Evolutionary conservation across 2,888 invertebrate genomes (phyloP), one percentile per base, ranked within the genome.

Genomic region (Lycaena phlaeas): DNA sequence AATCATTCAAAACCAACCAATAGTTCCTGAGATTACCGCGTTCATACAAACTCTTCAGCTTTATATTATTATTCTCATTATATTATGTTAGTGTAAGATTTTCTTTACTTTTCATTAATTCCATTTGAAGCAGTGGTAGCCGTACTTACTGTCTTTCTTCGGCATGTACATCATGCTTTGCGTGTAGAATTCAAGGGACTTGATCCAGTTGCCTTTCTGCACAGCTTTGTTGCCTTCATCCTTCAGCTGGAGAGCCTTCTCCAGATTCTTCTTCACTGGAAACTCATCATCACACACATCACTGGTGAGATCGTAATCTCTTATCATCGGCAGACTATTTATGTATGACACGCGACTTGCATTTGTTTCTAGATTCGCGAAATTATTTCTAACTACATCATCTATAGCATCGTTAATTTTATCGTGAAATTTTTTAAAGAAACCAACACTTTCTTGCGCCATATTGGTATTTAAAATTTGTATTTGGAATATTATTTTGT

Each of bases 141-240:
- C 18, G 18, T 29, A 79, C 85, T 85, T 76, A 93, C 93, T 87
- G 72, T 88, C 86, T 53, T 88, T 87, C 43, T 86, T 85, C 7
- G 93, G 93, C 62, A 90, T 84, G 37, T 87, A 73, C 14, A 91
- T 67, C 59, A 92, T 89, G 49, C 90, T 90, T 53, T 87, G 86
- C 44, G 89, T 90, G 67, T 95, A 95, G 29, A 88, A 66, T 22
- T 88, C 76, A 61, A 93, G 74, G 1, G 95, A 92, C 52, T 86
- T 87, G 18, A 69, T 61, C 85, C 89, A 92, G 51, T 92, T 87
- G 39, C 90, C 90, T 52, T 87, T 87, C 51, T 89, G 89, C 54
- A 94, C 95, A 3, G 87, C 88, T 45, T 85, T 78, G 59, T 93
- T 94, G 2, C 93, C 95, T 43, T 87, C 86, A 52, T 89, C 86